Base-by-base conservation (phyloP, 2,888 invertebrate genomes). In the Ctenicera cuprea region DNA sequence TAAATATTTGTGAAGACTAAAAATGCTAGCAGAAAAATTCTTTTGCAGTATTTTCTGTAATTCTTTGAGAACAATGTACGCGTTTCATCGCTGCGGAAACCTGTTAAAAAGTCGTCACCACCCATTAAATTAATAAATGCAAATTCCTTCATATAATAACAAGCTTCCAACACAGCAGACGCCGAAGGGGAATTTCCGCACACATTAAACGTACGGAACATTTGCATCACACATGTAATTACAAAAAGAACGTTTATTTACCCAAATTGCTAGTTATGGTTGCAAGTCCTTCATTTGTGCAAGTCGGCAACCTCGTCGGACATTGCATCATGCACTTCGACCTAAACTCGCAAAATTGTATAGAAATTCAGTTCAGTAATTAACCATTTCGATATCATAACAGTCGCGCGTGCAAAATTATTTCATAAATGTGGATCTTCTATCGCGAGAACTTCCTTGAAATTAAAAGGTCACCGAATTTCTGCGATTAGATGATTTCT, bases 391-490 rank as follows among this genome's bases (percentile, higher is more conserved):
- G 14, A 14, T 41, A 41, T 41, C 41, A 50, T 1, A 48, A 48
- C 1, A 50, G 22, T 11, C 8, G 50, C 20, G 50, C 22, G 20
- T 50, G 50, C 22, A 9, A 48, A 48, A 22, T 50, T 18, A 45
- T 45, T 43, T 33, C 33, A 43, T 43, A 43, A 43, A 43, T 7
- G 43, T 3, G 1, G 20, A 18, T 48, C 16, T 18, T 48, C 20
- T 48, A 22, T 12, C 22, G 20, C 22, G 11, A 22, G 22, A 41
- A 14, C n/a, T 41, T 41, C 41, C 41, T 50, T 50, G 18, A 7
- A 50, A 20, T 12, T 41, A 20, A 30, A 57, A 54, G 66, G 66
- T 66, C 66, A 57, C 52, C 22, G 38, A 66, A 38, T 38, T 52
- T 20, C 8, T 0, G n/a, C n/a, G 65, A 64, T 64, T 48, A 64